Base-by-base conservation (phyloP, 2,797 vertebrate species). In the Australoheros facetus region DNA sequence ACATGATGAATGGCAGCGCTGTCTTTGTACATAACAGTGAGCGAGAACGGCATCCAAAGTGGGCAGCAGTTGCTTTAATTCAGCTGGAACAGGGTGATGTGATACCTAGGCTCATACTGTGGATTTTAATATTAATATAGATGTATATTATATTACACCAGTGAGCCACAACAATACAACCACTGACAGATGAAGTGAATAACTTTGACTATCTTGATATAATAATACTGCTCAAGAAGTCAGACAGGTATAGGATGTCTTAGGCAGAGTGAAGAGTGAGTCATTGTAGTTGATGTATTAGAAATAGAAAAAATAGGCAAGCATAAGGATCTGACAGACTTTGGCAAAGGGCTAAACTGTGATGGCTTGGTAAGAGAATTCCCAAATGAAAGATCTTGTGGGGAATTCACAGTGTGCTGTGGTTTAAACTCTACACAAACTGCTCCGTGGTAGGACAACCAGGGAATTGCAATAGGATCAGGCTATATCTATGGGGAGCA, bases 141-240 rank as follows among this genome's bases (percentile, higher is more conserved):
- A 88, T 87, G 80, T 85, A 90, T 85, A 86, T 89, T 83, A 75
- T 74, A 69, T 51, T 69, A 69, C 11, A 53, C 26, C 64, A 53
- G 64, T 69, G 45, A 69, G 78, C 26, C 64, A 53, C 64, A 69
- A 53, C 48, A 53, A 30, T 32, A 3, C 45, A n/a, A 32, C 17
- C 64, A 53, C 26, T 69, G 26, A 69, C 64, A 69, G 11, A 30
- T 53, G 64, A 13, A 51, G 11, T 69, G 45, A 51, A 69, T 11
- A 51, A 69, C 26, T 13, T 51, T 51, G 48, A 69, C 45, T 69
- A 48, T 69, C 64, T 53, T 53, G 45, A 69, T 69, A 19, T 32
- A 11, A 69, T 53, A 30, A 5, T 19, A 53, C 45, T 6, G 16
- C 5, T 69, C 26, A 51, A 13, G 45, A 51, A 14, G 26, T 69